A percentile compares a stretch with the other conserved stretches of the same genome.
Evolutionary conservation across 2,113 vertebrate genomes (phyloP).

Genomic region (Sander lucioperca): DNA sequence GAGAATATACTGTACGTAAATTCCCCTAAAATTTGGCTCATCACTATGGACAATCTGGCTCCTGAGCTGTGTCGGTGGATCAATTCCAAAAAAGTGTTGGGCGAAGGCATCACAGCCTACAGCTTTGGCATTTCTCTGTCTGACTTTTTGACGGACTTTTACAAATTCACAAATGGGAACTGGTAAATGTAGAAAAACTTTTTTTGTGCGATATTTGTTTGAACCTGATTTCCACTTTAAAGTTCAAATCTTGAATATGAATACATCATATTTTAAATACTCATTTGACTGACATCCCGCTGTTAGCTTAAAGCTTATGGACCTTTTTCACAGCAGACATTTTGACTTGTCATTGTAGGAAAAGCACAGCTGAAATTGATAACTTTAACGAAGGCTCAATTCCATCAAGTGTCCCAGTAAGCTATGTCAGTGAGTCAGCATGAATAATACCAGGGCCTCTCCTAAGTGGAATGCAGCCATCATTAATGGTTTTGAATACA

Average conservation of each 20-base stretch:
- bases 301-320: conserved; percentile 8
- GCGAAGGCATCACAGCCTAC: conserved; percentile 17
- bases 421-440: too few species aligned
- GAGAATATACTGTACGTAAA: conserved; percentile 1
- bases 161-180: conserved; percentile 17
- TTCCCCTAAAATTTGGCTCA: not conserved
- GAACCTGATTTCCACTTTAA: conserved; percentile 12
- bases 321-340: too few species aligned
- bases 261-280: conserved; percentile 5
- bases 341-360: too few species aligned
- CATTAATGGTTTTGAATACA: too few species aligned
- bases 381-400: too few species aligned
- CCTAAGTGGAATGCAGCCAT: too few species aligned
- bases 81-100: conserved; percentile 10
- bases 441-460: too few species aligned
- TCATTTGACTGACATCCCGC: not conserved
- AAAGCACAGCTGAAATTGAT: too few species aligned
- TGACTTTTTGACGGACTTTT: conserved; percentile 24
- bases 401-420: too few species aligned
- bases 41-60: conserved; percentile 1
- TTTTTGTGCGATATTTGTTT: not conserved
- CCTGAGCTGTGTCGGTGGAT: conserved; percentile 27
- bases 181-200: conserved; percentile 1
- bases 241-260: conserved; percentile 15
- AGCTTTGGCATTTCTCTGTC: conserved; percentile 11